These are phyloP conservation scores for Oophaga pumilio DNA, from an alignment of 2,113 vertebrate species.

Conservation along the genomic window DNA sequence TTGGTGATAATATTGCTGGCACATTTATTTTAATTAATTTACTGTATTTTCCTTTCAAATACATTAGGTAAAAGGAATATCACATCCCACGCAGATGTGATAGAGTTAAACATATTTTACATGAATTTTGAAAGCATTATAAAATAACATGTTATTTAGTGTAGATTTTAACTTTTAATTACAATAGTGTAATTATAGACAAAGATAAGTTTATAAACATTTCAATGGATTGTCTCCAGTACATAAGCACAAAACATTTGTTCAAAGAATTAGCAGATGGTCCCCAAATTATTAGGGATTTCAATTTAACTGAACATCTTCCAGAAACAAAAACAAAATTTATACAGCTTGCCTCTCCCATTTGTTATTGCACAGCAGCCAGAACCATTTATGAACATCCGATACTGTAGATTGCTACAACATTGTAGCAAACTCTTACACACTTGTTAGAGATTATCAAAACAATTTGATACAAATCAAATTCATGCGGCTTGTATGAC, in stretches of 20 bases:
- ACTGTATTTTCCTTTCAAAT: neutral
- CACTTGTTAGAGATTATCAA: neutral
- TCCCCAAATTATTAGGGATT: constrained; percentile 53
- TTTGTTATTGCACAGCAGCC: constrained; percentile 50
- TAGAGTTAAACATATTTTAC: neutral
- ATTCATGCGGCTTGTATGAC: too few species aligned
- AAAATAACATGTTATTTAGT: constrained; percentile 1
- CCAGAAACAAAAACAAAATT: constrained; percentile 47
- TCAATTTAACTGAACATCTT: constrained; percentile 49
- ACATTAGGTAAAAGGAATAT: neutral
- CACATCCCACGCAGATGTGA: neutral
- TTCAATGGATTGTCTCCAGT: constrained; percentile 46
- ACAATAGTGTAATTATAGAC: constrained; percentile 24
- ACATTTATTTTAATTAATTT: too few species aligned
- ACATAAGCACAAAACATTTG: constrained; percentile 42
- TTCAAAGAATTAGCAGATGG: constrained; percentile 55
- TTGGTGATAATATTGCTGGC: neutral
- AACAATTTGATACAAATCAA: too few species aligned
- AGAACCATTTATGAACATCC: constrained; percentile 33
- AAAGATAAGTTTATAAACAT: constrained; percentile 33
- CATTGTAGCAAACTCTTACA: neutral
- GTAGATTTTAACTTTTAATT: neutral
- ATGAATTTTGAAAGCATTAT: neutral
- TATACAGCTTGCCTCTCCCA: constrained; percentile 48
- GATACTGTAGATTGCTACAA: constrained; percentile 3